Percentiles rank a stretch among this genome's conserved stretches.
Evolutionary conservation across 2,113 vertebrate genomes (phyloP).

Genomic region (Tachysurus fulvidraco): DNA sequence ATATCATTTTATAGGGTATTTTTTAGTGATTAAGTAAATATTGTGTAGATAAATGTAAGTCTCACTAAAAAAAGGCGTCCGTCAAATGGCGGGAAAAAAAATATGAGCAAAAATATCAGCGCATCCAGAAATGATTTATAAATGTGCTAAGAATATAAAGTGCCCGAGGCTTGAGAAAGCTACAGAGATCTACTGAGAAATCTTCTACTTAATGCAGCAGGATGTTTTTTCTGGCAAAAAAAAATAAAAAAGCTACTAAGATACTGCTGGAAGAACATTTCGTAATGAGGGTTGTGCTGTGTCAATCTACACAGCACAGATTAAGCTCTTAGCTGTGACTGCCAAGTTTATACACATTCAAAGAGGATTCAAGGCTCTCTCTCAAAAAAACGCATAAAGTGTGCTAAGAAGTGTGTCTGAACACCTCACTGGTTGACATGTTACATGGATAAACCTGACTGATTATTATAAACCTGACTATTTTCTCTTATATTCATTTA

Average conservation of each 20-base stretch:
- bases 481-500: neutral
- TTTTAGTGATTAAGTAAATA: too few relatives aligned
- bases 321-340: neutral
- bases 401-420: neutral
- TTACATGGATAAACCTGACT: neutral
- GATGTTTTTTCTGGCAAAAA: neutral
- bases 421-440: neutral
- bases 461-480: too few relatives aligned
- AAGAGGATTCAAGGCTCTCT: neutral
- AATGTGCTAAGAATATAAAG: neutral
- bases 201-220: neutral
- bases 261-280: neutral
- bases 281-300: neutral
- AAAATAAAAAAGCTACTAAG: neutral
- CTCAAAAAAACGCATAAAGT: neutral
- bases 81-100: too few relatives aligned
- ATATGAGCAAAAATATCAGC: neutral
- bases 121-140: neutral
- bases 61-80: too few relatives aligned
- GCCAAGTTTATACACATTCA: neutral
- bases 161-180: neutral
- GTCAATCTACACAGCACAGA: neutral
- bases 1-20: neutral
- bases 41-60: too few relatives aligned
- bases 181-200: neutral